These are phyloP conservation scores for Danionella cerebrum DNA, from an alignment of 2,113 vertebrate genomes.

Conservation along the genomic window DNA sequence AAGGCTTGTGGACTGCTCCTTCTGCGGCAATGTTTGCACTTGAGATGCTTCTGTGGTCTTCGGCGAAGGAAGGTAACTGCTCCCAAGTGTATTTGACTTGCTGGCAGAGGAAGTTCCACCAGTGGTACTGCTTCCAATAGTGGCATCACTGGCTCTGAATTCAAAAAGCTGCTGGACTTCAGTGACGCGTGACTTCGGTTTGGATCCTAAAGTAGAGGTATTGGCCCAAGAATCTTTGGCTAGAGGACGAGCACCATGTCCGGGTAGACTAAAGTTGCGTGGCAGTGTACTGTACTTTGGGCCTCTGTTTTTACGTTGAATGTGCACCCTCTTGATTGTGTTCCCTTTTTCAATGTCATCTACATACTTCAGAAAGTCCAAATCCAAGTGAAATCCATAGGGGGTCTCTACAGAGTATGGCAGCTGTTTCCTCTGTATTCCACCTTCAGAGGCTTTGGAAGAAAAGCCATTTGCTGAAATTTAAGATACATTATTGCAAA, in stretches of 20 bases:
- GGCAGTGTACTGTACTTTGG: slow-evolving; percentile 93
- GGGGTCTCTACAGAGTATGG: slow-evolving; percentile 96
- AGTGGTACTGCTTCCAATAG: slow-evolving; percentile 28
- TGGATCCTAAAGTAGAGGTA: slow-evolving; percentile 63
- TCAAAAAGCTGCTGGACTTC: slow-evolving; percentile 69
- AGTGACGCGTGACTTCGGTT: slow-evolving; percentile 66
- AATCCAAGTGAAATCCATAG: slow-evolving; percentile 91
- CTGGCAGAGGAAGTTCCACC: slow-evolving; percentile 2
- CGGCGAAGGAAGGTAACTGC: slow-evolving; percentile 49
- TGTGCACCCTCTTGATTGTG: slow-evolving; percentile 88
- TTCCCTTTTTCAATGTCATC: slow-evolving; percentile 98
- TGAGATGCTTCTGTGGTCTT: slow-evolving; percentile 58
- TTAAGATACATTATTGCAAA: slow-evolving; percentile 14
- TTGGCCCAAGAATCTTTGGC: slow-evolving; percentile 73
- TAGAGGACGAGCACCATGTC: slow-evolving; percentile 61
- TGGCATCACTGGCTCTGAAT: slow-evolving; percentile 44
- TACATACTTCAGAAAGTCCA: slow-evolving; percentile 97
- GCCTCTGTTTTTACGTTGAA: slow-evolving; percentile 82
- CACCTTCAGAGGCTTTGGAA: slow-evolving; percentile 62
- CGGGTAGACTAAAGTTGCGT: slow-evolving; percentile 90
- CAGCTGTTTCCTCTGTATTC: slow-evolving; percentile 74
- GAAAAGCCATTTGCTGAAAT: slow-evolving; percentile 71
- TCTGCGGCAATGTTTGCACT: slow-evolving; percentile 26
- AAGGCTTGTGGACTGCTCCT: slow-evolving; percentile 48
- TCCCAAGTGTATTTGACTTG: slow-evolving; percentile 23